Base-by-base conservation (phyloP, 2,888 invertebrate genomes). In the Patella caerulea region DNA sequence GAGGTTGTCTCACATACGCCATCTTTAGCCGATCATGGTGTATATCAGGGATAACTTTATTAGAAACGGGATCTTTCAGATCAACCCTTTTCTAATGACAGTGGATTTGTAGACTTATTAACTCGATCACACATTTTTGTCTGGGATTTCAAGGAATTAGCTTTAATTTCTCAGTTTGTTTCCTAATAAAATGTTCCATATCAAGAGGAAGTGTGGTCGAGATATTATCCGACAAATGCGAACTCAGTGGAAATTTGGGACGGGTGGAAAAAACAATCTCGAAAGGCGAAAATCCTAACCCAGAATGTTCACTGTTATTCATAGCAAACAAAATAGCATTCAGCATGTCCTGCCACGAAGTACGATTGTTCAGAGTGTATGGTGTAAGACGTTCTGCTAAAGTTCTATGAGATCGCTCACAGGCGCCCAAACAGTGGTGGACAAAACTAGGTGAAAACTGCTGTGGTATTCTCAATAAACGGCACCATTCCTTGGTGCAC, bases 321-420 rank as follows among this genome's bases (percentile, higher is more conserved):
- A 82, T 79, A 2, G 78, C 54, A 74, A 78, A 79, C 29, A 73
- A 56, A 29, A 80, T 59, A 15, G 73, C 74, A 71, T 76, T 78
- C 54, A 82, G 52, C 17, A 77, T 55, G 56, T 75, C 75, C 19
- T 78, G 75, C 81, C 80, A 82, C 11, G 72, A 54, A 24, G 24
- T 53, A 14, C 71, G 70, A 19, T 65, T 70, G n/a, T 45, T 56
- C 56, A 77, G 7, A 56, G 80, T 55, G 52, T 79, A 82, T 5
- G 78, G 78, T 9, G 80, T 80, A 3, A 82, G 53, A 14, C 75
- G 73, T 54, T 78, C 81, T 7, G 80, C 78, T n/a, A 78, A n/a
- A 59, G 75, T 78, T 14, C 73, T 24, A 59, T 82, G 81, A 17
- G 75, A 34, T 34, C 34, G 34, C 34, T 34, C 34, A 34, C 34